A percentile compares a stretch with the other conserved stretches of the same genome.
Conservation (phyloP, 2,888 invertebrate genomes). For the Heteropelma amictum region DNA sequence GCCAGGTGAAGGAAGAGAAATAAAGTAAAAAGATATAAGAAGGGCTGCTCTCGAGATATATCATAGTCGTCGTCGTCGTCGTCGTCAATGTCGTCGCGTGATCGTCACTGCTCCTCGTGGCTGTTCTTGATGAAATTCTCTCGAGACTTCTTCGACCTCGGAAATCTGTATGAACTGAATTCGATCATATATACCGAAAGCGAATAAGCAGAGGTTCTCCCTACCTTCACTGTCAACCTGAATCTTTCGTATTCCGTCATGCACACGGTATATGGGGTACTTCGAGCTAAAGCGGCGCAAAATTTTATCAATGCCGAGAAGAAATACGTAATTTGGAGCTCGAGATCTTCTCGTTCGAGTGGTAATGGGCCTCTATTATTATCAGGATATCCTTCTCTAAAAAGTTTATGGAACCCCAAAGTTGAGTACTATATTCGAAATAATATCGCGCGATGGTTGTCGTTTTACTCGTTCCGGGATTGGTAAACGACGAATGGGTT, state of each 20-base stretch:
- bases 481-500: too few species aligned
- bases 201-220: conserved; percentile 6
- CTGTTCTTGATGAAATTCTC: conserved; percentile 54
- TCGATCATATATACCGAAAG: conserved; percentile 22
- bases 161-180: conserved; percentile 14
- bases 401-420: too few species aligned
- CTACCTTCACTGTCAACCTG: not conserved
- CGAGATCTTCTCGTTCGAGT: too few species aligned
- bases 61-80: conserved; percentile 36
- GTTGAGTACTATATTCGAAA: too few species aligned
- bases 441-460: too few species aligned
- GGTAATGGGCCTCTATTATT: too few species aligned
- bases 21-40: conserved; percentile 57
- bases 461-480: too few species aligned
- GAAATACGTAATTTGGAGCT: not conserved
- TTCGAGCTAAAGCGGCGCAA: not conserved
- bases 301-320: not conserved
- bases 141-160: conserved; percentile 28
- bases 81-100: conserved; percentile 41
- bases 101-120: conserved; percentile 61
- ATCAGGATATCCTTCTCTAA: too few species aligned
- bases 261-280: conserved; percentile 5
- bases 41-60: conserved; percentile 46
- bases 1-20: not conserved
- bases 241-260: conserved; percentile 25